Evolutionary conservation across 2,797 vertebrate species (phyloP).

Genomic region (Hipposideros larvatus): DNA sequence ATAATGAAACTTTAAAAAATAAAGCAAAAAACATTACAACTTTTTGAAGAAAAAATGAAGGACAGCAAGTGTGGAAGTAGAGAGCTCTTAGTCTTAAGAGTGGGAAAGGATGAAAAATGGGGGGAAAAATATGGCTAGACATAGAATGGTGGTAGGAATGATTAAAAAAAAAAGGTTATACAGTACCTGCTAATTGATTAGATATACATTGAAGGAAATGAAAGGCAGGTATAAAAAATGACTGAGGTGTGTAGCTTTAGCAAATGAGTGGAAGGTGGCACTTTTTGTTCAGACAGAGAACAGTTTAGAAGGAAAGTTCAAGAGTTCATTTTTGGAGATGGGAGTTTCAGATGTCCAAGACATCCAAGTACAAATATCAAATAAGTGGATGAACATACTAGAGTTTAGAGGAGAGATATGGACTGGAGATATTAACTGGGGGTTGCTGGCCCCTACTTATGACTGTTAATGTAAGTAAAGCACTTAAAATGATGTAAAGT

Average conservation of each 20-base stretch:
- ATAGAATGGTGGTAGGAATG: background rate
- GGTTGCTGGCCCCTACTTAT: background rate
- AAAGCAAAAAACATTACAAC: background rate
- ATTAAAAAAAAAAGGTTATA: background rate
- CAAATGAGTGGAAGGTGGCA: background rate
- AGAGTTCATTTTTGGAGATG: conserved; percentile 20
- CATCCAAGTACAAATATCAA: background rate
- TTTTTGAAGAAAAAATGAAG: conserved; percentile 40
- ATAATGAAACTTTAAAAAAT: conserved; percentile 3
- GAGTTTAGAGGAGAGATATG: background rate
- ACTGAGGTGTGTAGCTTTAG: background rate
- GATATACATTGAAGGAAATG: background rate
- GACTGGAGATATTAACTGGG: background rate
- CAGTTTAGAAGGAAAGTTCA: conserved; percentile 25
- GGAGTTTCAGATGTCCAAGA: background rate
- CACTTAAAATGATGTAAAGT: background rate
- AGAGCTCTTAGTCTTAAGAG: background rate
- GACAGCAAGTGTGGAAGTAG: background rate
- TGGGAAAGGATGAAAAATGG: background rate
- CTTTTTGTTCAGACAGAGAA: conserved; percentile 33
- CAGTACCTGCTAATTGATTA: background rate
- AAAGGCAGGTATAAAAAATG: background rate
- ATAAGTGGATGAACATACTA: background rate
- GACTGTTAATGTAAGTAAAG: background rate
- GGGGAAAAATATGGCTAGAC: background rate